phyloP scores from a whole-genome alignment of 1,140 invertebrate genomes.

The Euborellia annulipes region DNA sequence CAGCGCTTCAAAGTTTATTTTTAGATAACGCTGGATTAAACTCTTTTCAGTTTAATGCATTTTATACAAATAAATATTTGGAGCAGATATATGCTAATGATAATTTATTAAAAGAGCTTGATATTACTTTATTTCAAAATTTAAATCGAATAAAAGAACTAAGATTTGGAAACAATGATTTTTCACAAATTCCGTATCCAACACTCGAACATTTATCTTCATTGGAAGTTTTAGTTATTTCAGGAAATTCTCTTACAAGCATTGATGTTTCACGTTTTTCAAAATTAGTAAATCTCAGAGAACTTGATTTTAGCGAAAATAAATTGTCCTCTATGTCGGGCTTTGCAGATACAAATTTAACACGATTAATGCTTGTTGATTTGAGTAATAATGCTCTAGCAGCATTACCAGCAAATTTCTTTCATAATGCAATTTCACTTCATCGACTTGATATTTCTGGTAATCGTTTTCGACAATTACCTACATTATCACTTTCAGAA shows the following conservation, averaged over 20 bases:
- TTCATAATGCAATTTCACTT: constrained; percentile 50
- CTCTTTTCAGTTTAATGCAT: constrained; percentile 46
- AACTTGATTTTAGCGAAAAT: constrained; percentile 60
- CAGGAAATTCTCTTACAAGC: constrained; percentile 49
- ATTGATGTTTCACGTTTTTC: constrained; percentile 62
- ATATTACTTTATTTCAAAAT: constrained; percentile 47
- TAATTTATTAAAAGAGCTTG: constrained; percentile 46
- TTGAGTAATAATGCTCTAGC: constrained; percentile 55
- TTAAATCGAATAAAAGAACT: constrained; percentile 58
- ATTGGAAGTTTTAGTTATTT: constrained; percentile 31
- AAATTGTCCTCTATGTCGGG: constrained; percentile 54
- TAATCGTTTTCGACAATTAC: constrained; percentile 68
- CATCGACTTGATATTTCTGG: constrained; percentile 59
- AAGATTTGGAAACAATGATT: constrained; percentile 50
- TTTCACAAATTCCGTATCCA: constrained; percentile 57
- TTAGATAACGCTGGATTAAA: constrained; percentile 50
- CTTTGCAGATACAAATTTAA: constrained; percentile 57
- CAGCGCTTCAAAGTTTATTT: constrained; percentile 50
- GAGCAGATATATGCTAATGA: constrained; percentile 49
- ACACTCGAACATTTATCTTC: constrained; percentile 49
- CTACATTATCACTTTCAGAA: constrained; percentile 58
- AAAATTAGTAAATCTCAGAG: constrained; percentile 50
- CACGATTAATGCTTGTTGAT: constrained; percentile 51
- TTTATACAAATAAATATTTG: constrained; percentile 57
- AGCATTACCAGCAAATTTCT: constrained; percentile 67